A percentile compares a stretch with the other conserved stretches of the same genome.
Evolutionary conservation across 2,113 vertebrate species (phyloP).

Genomic region (Sander vitreus): DNA sequence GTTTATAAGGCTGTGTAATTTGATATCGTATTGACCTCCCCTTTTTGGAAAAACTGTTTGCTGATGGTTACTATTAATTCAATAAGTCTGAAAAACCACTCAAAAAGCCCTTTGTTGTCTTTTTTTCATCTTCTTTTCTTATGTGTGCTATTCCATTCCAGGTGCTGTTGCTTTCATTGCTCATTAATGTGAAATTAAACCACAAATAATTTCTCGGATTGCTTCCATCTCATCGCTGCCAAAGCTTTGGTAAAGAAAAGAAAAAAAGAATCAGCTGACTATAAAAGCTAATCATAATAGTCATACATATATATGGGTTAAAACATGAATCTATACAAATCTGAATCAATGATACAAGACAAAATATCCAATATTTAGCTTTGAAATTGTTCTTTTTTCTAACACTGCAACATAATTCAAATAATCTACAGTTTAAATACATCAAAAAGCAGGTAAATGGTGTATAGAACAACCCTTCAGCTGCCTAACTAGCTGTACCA

Average conservation of each 20-base stretch:
- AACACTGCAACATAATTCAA: background rate
- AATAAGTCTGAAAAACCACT: background rate
- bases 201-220: background rate
- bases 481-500: slow-evolving; percentile 52
- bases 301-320: background rate
- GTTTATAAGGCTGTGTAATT: slow-evolving; percentile 12
- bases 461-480: background rate
- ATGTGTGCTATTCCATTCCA: background rate
- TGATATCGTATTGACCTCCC: slow-evolving; percentile 4
- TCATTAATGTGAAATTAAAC: slow-evolving; percentile 12
- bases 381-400: background rate
- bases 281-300: background rate
- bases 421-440: slow-evolving; percentile 8
- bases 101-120: background rate
- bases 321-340: background rate
- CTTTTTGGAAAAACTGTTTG: slow-evolving; percentile 14
- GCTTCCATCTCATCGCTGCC: slow-evolving; percentile 9
- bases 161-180: background rate
- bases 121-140: background rate
- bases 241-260: background rate
- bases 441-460: slow-evolving; percentile 6
- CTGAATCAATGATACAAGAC: background rate
- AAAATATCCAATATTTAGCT: background rate
- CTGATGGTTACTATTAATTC: slow-evolving; percentile 24
- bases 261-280: background rate